A percentile compares a stretch with the other conserved stretches of the same genome.
phyloP scores from a whole-genome alignment of 1,140 invertebrate genomes.

The Drosophila carrolli region DNA sequence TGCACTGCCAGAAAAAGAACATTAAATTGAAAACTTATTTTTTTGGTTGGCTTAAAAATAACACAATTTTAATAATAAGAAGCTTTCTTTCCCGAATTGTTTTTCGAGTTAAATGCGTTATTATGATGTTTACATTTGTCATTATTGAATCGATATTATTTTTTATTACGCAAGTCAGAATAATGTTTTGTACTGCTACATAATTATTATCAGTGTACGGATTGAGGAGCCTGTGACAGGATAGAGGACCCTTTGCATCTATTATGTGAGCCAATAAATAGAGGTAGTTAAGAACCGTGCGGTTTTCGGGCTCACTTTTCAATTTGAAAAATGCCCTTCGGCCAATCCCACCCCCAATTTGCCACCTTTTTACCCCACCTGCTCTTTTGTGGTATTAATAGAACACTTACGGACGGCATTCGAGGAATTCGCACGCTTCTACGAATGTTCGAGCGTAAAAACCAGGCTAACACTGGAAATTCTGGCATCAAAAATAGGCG shows the following conservation, averaged over 20 bases:
- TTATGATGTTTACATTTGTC: too few species aligned
- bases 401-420: conserved; percentile 26
- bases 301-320: conserved; percentile 76
- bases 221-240: not conserved
- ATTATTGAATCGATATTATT: too few species aligned
- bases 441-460: conserved; percentile 44
- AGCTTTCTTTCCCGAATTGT: too few species aligned
- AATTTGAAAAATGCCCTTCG: conserved; percentile 77
- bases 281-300: conserved; percentile 80
- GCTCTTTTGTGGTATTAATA: conserved; percentile 20
- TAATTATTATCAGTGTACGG: not conserved
- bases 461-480: conserved; percentile 15
- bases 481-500: not conserved
- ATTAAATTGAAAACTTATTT: too few species aligned
- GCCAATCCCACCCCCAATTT: not conserved
- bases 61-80: too few species aligned
- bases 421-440: conserved; percentile 54
- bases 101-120: too few species aligned
- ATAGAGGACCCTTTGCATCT: conserved; percentile 42
- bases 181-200: too few species aligned
- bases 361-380: not conserved
- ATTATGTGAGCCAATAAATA: conserved; percentile 80
- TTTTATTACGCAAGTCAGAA: too few species aligned
- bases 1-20: not conserved
- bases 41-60: too few species aligned